phyloP scores from a whole-genome alignment of 2,797 vertebrate species.

The Melanitta fusca region DNA sequence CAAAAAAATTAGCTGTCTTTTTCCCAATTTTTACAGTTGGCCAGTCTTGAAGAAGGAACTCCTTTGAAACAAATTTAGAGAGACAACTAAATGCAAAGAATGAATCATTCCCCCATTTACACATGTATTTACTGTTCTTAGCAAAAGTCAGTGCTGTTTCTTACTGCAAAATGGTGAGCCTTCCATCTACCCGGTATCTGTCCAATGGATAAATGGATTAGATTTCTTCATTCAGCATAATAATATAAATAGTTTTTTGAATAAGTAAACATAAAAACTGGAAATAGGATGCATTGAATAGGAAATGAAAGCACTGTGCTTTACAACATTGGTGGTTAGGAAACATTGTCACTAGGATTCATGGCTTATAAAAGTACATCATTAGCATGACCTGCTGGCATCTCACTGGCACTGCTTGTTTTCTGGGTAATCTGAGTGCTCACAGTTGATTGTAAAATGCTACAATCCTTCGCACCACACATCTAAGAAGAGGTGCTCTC shows the following conservation, averaged over 20 bases:
- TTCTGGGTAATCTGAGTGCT: background rate
- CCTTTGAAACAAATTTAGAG: no score
- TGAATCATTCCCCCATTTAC: background rate
- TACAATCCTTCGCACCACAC: background rate
- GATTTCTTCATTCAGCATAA: background rate
- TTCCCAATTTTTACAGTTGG: background rate
- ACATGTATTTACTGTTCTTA: conserved; percentile 20
- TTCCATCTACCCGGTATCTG: background rate
- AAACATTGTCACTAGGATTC: background rate
- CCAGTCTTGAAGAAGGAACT: background rate
- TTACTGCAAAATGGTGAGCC: background rate
- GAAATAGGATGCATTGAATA: background rate
- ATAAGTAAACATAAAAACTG: background rate
- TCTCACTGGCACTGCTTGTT: background rate
- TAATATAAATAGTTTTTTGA: background rate
- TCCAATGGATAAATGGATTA: background rate
- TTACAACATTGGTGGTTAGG: background rate
- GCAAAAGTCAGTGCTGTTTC: background rate
- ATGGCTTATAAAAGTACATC: background rate
- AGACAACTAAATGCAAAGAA: conserved; percentile 2
- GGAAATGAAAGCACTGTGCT: background rate
- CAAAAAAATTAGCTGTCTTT: background rate
- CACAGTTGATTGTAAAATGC: background rate
- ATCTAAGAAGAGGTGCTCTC: background rate
- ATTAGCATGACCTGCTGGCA: background rate